Conservation (phyloP, 1,140 invertebrate genomes). For the Penaeus chinensis region DNA sequence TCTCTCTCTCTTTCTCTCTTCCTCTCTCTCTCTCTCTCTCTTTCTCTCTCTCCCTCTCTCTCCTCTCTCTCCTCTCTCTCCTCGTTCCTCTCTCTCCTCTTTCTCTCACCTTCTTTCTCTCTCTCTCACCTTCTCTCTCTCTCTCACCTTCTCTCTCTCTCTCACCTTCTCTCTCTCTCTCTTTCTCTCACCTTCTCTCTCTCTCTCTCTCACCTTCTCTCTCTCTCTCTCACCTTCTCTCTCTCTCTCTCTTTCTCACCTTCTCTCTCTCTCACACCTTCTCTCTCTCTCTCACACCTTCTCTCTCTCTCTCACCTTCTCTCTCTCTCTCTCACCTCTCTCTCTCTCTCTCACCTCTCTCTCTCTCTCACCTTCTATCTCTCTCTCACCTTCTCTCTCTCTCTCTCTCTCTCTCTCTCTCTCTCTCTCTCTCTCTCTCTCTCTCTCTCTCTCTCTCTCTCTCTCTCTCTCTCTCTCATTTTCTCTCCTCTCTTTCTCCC, state of each 20-base stretch:
- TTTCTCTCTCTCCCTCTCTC: no score
- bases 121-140: neutral
- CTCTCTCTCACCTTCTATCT: neutral
- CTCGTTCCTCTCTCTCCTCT: no score
- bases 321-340: neutral
- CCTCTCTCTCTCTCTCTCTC: no score
- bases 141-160: neutral
- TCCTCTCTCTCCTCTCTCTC: no score
- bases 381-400: neutral
- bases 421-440: neutral
- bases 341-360: neutral
- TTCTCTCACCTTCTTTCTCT: neutral
- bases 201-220: neutral
- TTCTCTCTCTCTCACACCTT: neutral
- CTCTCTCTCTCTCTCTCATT: neutral
- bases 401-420: neutral
- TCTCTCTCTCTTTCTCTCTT: no score
- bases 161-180: neutral
- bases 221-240: neutral
- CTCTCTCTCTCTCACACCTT: neutral
- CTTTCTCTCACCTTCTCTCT: neutral
- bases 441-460: neutral
- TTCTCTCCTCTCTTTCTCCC: conserved; percentile 1
- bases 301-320: neutral
- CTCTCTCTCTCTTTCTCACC: neutral